Evolutionary conservation across 2,888 invertebrate genomes (phyloP), one percentile per base, ranked within the genome.

Genomic region (Ceriagrion tenellum): DNA sequence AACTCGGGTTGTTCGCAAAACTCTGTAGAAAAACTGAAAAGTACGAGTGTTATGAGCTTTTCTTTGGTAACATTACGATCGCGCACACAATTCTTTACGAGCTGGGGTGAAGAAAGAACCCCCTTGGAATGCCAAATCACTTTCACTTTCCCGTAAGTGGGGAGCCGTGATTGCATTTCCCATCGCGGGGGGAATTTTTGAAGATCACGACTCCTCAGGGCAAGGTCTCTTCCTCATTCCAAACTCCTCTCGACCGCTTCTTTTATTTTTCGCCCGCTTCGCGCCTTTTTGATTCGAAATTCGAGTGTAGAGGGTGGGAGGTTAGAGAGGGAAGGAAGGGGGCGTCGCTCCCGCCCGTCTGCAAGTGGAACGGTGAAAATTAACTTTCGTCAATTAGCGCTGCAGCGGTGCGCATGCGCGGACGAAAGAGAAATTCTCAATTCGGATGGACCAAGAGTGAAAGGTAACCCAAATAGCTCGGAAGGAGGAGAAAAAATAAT

Each of bases 401-500:
- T 91, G 40, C 91, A 69, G 26, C 69, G 23, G 30, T 55, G 91
- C 91, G 91, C 63, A 59, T 91, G 91, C 35, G 91, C 91, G 63
- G 55, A 63, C 63, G 74, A 69, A 93, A 93, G 93, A 93, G 93
- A 93, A 93, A 93, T 93, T 93, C 69, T 74, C 35, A 16, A 35
- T 91, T 55, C 55, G 89, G 47, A 89, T 47, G 91, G 91, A 40
- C 91, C 93, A 81, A 81, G 74, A 69, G 93, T 93, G 93, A 93
- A 93, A 93, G 93, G 93, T 47, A 93, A 93, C 93, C 93, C 47
- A 93, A 93, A 93, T 93, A 74, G 47, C 89, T n/a, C 26, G 0
- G 88, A 20, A 35, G 59, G 13, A 20, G 59, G 59, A 20, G 12
- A 20, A 59, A 59, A 59, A 59, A 4, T 10, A 8, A 59, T 59